phyloP scores from a whole-genome alignment of 1,140 invertebrate genomes.

The Danaus plexippus region DNA sequence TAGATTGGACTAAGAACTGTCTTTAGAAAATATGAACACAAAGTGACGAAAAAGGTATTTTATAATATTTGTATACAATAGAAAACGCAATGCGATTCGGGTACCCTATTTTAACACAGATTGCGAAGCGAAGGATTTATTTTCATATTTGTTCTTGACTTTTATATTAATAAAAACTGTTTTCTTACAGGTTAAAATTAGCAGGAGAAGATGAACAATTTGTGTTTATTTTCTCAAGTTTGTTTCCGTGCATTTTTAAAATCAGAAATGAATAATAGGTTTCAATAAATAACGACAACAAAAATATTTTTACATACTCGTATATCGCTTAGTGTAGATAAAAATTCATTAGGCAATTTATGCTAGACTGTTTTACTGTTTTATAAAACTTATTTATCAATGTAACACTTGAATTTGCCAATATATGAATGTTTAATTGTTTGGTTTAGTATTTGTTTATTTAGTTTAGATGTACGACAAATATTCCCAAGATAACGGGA shows the following conservation, averaged over 20 bases:
- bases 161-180: constrained; percentile 2
- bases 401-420: no score
- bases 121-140: constrained; percentile 18
- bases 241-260: constrained; percentile 47
- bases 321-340: no score
- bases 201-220: constrained; percentile 7
- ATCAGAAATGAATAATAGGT: neutral
- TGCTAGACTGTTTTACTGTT: no score
- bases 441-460: no score
- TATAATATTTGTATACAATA: neutral
- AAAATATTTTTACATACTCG: no score
- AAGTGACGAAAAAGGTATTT: neutral
- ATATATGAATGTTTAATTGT: no score
- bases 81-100: constrained; percentile 29
- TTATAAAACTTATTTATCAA: no score
- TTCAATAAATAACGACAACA: no score
- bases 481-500: no score
- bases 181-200: constrained; percentile 36
- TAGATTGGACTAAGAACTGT: constrained; percentile 50
- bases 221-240: constrained; percentile 28
- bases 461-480: no score
- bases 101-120: constrained; percentile 36
- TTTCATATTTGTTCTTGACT: constrained; percentile 4
- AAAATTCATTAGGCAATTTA: no score
- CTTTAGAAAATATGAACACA: constrained; percentile 9